Conservation (phyloP, 2,888 invertebrate species). For the Apodemia zela region DNA sequence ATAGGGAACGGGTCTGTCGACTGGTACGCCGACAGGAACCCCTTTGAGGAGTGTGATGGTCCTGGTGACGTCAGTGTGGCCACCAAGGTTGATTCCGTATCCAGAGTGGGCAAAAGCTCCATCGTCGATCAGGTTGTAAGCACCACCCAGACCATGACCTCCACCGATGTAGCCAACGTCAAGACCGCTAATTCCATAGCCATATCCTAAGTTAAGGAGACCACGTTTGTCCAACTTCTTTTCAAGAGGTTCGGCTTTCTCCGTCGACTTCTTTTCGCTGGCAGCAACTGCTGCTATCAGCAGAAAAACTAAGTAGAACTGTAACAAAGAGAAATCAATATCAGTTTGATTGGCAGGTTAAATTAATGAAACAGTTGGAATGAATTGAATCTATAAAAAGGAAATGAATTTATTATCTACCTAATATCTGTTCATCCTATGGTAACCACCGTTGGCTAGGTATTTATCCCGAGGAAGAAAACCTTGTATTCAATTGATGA, state of each 20-base stretch:
- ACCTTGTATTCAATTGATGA: no score
- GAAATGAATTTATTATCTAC: no score
- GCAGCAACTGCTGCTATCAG: slow-evolving; percentile 88
- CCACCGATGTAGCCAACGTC: slow-evolving; percentile 86
- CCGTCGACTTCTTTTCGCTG: slow-evolving; percentile 82
- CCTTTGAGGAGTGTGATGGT: slow-evolving; percentile 85
- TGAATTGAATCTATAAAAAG: no score
- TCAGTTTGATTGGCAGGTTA: neutral
- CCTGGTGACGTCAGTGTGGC: slow-evolving; percentile 78
- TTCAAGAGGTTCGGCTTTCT: slow-evolving; percentile 81
- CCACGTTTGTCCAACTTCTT: slow-evolving; percentile 92
- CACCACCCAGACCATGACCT: slow-evolving; percentile 80
- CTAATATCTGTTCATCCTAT: no score
- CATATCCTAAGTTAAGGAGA: slow-evolving; percentile 88
- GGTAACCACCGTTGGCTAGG: no score
- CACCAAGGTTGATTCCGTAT: slow-evolving; percentile 45
- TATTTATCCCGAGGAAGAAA: no score
- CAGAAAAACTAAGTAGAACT: slow-evolving; percentile 88
- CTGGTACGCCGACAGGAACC: slow-evolving; percentile 82
- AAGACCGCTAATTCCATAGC: slow-evolving; percentile 87
- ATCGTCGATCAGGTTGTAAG: slow-evolving; percentile 65
- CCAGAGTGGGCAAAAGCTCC: slow-evolving; percentile 41
- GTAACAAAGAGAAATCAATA: slow-evolving; percentile 40
- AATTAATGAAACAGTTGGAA: no score
- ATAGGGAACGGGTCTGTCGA: slow-evolving; percentile 82